Base-by-base conservation (phyloP, 2,797 vertebrate species). In the Notolepis coatsorum region DNA sequence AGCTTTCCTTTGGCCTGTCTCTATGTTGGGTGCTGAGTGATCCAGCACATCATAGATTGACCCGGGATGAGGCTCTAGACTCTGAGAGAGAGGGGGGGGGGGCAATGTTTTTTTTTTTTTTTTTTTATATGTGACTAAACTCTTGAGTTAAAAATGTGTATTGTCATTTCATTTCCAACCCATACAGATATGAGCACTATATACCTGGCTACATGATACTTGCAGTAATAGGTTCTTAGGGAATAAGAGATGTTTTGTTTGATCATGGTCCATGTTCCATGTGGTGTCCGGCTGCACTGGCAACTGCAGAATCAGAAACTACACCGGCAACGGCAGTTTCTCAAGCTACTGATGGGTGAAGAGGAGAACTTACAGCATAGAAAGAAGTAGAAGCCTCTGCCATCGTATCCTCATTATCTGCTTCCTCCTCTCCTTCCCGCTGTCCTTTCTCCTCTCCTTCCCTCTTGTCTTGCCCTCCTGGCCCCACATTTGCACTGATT, bases 31-130 rank as follows among this genome's bases (percentile, higher is more conserved):
- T 61, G 49, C 59, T 20, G 80, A 75, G 47, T 1, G 61, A 46
- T 89, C 72, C 64, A 94, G 35, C 21, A 80, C 87, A 5, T 88
- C 89, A 75, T 94, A 94, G 75, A 93, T 74, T 8, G 92, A 92
- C 28, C 61, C 42, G 23, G 89, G 54, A 9, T 75, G 81, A 68
- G 71, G 1, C 24, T 88, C 79, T 1, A 93, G 84, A 50, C 77
- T 82, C 93, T 94, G 66, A 52, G 27, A 79, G 4, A 74, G 68
- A 35, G 12, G 13, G 20, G 10, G n/a, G n/a, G n/a, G n/a, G n/a
- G n/a, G n/a, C n/a, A n/a, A n/a, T n/a, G n/a, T n/a, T n/a, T n/a
- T n/a, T n/a, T n/a, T n/a, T n/a, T n/a, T n/a, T n/a, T n/a, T n/a
- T n/a, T n/a, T n/a, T n/a, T n/a, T n/a, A n/a, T n/a, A n/a, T n/a